phyloP scores from a whole-genome alignment of 1,140 invertebrate species.

The Rhyzopertha dominica region DNA sequence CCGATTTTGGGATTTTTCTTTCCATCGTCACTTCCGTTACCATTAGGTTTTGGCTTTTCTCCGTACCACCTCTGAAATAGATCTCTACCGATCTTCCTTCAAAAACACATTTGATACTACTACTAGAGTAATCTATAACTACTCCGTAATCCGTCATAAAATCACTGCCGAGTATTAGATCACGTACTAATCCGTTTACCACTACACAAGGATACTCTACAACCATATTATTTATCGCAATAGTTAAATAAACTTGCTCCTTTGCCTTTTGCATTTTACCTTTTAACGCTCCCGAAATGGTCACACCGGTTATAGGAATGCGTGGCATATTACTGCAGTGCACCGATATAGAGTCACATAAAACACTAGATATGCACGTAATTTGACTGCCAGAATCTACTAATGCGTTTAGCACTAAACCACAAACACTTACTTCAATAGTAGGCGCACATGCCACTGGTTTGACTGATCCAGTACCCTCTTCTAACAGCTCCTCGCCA shows the following conservation, averaged over 20 bases:
- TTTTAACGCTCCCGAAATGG: constrained; percentile 20
- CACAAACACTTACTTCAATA: background rate
- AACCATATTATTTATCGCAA: background rate
- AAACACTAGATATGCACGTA: constrained; percentile 26
- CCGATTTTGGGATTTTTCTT: background rate
- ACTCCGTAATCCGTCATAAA: constrained; percentile 23
- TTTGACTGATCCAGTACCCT: background rate
- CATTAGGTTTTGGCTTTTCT: background rate
- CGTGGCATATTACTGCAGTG: constrained; percentile 8
- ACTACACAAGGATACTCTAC: constrained; percentile 21
- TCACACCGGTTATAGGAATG: constrained; percentile 23
- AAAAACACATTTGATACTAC: background rate
- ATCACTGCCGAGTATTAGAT: constrained; percentile 29
- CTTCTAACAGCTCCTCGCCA: background rate
- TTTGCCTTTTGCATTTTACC: constrained; percentile 22
- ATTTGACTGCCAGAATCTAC: constrained; percentile 31
- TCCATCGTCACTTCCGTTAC: background rate
- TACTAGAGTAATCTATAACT: constrained; percentile 12
- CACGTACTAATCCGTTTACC: constrained; percentile 17
- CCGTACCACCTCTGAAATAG: background rate
- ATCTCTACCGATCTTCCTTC: background rate
- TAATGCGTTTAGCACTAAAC: background rate
- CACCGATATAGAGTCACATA: constrained; percentile 17
- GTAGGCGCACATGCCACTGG: background rate
- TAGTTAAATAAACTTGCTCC: constrained; percentile 14